Percentiles rank a stretch among this genome's conserved stretches.
phyloP scores from a whole-genome alignment of 2,888 invertebrate genomes.

The Drosophila prostipennis region DNA sequence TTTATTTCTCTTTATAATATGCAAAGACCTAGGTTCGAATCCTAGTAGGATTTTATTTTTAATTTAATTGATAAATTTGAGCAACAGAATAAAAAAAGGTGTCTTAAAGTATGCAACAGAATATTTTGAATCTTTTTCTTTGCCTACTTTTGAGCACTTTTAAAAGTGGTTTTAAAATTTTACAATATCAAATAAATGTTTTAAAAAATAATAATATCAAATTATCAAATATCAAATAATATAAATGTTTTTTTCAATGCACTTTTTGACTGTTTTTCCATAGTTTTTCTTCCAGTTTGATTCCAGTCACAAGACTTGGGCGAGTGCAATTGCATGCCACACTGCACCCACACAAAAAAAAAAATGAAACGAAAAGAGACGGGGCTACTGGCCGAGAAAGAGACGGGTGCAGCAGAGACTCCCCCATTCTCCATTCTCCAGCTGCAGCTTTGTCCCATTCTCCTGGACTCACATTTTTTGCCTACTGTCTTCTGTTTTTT shows the following conservation, averaged over 20 bases:
- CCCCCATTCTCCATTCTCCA: constrained; percentile 29
- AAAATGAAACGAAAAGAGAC: neutral
- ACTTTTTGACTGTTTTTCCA: constrained; percentile 46
- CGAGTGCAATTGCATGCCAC: constrained; percentile 47
- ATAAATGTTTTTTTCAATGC: neutral
- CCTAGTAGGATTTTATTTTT: no score
- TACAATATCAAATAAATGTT: no score
- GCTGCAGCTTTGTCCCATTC: constrained; percentile 23
- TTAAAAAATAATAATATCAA: no score
- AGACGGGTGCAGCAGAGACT: constrained; percentile 3
- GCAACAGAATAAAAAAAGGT: no score
- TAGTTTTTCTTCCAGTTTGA: constrained; percentile 20
- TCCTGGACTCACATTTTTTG: constrained; percentile 15
- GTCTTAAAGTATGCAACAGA: no score
- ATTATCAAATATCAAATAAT: no score
- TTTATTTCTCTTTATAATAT: no score
- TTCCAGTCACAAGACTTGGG: constrained; percentile 39
- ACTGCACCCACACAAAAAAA: constrained; percentile 29
- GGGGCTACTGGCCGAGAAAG: neutral
- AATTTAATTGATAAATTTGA: no score
- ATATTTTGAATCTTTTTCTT: no score
- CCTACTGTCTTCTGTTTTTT: constrained; percentile 8
- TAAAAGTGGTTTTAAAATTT: no score
- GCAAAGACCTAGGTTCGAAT: no score
- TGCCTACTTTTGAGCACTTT: no score